These are phyloP conservation scores for Mustela erminea DNA, from an alignment of 2,797 vertebrate species.

Conservation along the genomic window DNA sequence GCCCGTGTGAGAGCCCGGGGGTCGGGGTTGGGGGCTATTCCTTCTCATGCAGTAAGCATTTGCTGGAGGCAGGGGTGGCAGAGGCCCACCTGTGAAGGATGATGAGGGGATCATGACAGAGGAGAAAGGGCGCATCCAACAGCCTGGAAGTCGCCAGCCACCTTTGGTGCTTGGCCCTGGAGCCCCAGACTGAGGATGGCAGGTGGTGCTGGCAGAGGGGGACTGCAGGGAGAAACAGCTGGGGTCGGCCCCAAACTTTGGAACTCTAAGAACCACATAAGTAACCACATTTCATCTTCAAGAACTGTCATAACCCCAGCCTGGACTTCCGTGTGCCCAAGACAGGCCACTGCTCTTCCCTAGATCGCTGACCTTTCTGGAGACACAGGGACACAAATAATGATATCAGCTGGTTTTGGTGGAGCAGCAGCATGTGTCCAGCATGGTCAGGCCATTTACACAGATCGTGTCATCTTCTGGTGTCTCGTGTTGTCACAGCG, in stretches of 20 bases:
- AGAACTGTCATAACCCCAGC: background rate
- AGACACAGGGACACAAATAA: background rate
- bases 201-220: background rate
- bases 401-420: background rate
- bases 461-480: too few relatives aligned
- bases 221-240: background rate
- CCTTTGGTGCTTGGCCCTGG: background rate
- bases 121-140: background rate
- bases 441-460: background rate
- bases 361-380: background rate
- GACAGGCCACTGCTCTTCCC: background rate
- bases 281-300: background rate
- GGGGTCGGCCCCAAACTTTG: background rate
- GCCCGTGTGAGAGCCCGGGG: background rate
- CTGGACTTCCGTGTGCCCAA: background rate
- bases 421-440: background rate
- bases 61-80: background rate
- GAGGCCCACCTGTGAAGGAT: background rate
- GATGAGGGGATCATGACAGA: fast-evolving
- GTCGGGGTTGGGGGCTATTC: background rate
- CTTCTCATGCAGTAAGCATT: background rate
- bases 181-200: background rate
- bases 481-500: fast-evolving
- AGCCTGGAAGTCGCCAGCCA: background rate
- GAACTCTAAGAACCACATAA: background rate